Percentiles rank a stretch among this genome's conserved stretches.
phyloP scores from a whole-genome alignment of 1,140 invertebrate genomes.

The Hylaeus anthracinus region DNA sequence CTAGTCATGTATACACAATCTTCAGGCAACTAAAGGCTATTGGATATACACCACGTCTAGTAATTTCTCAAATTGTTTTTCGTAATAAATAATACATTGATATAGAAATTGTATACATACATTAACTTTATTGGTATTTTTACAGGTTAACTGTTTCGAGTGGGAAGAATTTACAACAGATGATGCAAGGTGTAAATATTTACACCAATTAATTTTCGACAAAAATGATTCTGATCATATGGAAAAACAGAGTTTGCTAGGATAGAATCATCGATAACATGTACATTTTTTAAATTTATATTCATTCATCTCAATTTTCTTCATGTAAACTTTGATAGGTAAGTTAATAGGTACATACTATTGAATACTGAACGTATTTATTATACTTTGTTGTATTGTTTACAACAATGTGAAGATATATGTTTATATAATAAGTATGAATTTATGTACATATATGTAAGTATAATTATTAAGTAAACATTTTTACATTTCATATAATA shows the following conservation, averaged over 20 bases:
- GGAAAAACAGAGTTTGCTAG: background rate
- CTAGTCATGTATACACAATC: conserved; percentile 80
- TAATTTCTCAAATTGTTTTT: conserved; percentile 69
- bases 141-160: background rate
- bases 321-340: no score
- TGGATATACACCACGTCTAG: conserved; percentile 82
- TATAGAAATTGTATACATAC: background rate
- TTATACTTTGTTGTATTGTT: background rate
- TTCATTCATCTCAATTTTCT: background rate
- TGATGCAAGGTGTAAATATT: background rate
- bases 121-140: background rate
- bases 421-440: background rate
- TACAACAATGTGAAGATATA: background rate
- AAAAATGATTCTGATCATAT: background rate
- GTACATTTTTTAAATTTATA: conserved; percentile 16
- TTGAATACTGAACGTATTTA: background rate
- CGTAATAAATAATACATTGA: background rate
- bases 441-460: background rate
- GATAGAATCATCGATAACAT: background rate
- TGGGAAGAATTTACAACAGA: accelerated
- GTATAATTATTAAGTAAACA: background rate
- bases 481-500: background rate
- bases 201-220: background rate
- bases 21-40: conserved; percentile 81
- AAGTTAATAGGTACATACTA: background rate